A percentile compares a stretch with the other conserved stretches of the same genome.
Evolutionary conservation across 2,797 vertebrate genomes (phyloP).

Genomic region (Euthynnus affinis): DNA sequence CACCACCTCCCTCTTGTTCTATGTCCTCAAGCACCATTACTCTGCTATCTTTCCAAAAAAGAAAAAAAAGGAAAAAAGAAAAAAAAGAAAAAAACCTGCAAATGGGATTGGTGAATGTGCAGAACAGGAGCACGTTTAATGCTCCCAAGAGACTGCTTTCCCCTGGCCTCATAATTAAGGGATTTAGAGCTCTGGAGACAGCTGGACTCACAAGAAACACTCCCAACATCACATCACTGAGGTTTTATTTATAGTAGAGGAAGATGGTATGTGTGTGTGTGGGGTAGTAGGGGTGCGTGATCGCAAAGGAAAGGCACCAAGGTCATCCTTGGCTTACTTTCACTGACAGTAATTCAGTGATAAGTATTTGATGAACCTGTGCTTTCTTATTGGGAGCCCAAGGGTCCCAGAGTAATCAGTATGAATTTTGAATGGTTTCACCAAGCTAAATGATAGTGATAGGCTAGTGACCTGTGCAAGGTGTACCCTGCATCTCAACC

Average conservation of each 20-base stretch:
- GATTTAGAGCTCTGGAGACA: conserved; percentile 79
- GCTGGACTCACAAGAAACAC: conserved; percentile 69
- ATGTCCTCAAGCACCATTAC: conserved; percentile 65
- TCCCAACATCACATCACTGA: conserved; percentile 70
- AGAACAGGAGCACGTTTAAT: conserved; percentile 71
- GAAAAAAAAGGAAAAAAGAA: conserved; percentile 43
- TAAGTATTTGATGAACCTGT: conserved; percentile 73
- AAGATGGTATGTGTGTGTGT: conserved; percentile 7
- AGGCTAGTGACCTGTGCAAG: not conserved
- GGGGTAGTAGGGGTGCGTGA: not conserved
- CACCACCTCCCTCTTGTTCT: conserved; percentile 48
- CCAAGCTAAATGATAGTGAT: conserved; percentile 22
- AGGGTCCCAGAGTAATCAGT: conserved; percentile 64
- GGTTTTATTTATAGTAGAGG: conserved; percentile 53
- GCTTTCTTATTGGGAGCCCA: conserved; percentile 48
- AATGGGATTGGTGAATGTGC: conserved; percentile 69
- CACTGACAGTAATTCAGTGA: conserved; percentile 62
- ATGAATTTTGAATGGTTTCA: conserved; percentile 51
- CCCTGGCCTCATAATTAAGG: conserved; percentile 79
- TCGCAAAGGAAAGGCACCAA: conserved; percentile 47
- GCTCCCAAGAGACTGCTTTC: conserved; percentile 68
- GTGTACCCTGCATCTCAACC: not conserved
- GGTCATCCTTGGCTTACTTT: conserved; percentile 63
- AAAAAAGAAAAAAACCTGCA: conserved; percentile 42
- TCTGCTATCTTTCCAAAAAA: conserved; percentile 45